Percentiles rank a stretch among this genome's conserved stretches.
Conservation (phyloP, 2,888 invertebrate species). For the Sturmia bella region DNA sequence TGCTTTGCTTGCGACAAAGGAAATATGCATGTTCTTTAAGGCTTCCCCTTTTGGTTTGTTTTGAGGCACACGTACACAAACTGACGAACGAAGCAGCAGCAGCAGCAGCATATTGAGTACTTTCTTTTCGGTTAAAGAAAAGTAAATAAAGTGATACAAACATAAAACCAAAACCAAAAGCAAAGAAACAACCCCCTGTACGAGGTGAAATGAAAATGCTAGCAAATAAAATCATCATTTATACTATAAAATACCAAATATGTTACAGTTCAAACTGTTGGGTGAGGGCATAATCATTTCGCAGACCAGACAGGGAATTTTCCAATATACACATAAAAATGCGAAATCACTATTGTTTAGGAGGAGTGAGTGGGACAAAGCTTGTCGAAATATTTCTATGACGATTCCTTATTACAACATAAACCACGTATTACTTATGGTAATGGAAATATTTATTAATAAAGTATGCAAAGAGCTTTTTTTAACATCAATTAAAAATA, state of each 20-base stretch:
- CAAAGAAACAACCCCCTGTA: conserved; percentile 41
- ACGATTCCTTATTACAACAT: too few relatives aligned
- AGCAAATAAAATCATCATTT: conserved; percentile 26
- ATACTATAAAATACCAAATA: not conserved
- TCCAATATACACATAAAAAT: too few relatives aligned
- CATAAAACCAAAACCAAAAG: not conserved
- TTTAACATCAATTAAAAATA: too few relatives aligned
- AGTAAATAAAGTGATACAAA: conserved; percentile 41
- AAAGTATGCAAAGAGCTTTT: too few relatives aligned
- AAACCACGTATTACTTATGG: too few relatives aligned
- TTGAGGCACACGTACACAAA: not conserved
- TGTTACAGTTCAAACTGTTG: not conserved
- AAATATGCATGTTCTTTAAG: not conserved
- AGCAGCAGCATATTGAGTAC: conserved; percentile 50
- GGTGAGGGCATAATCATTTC: conserved; percentile 1
- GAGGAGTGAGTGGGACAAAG: too few relatives aligned
- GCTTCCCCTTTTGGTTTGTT: not conserved
- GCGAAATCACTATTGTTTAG: too few relatives aligned
- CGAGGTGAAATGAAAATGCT: not conserved
- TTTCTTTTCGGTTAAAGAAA: conserved; percentile 48
- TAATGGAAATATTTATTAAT: too few relatives aligned
- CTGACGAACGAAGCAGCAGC: too few relatives aligned
- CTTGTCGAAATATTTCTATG: too few relatives aligned
- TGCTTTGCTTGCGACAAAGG: not conserved
- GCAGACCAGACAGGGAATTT: too few relatives aligned